Evolutionary conservation across 37 sponge, comb jelly and placozoan genomes (phyloP), one percentile per base, ranked within the genome.

Genomic region (Bolinopsis microptera): DNA sequence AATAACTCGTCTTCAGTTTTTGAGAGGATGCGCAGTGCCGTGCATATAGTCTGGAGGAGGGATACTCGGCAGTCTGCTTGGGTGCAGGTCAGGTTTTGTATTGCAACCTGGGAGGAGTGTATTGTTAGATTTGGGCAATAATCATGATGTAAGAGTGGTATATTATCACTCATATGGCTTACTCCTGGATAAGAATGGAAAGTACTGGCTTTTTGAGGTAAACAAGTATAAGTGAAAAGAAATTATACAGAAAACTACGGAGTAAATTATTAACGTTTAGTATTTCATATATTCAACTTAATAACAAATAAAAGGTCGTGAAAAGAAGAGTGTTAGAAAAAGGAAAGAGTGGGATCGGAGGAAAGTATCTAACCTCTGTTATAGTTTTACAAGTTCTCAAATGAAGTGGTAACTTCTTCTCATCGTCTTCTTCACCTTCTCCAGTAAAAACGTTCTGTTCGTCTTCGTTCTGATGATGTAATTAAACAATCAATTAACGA

Each of bases 371-470:
- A 30, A 86, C 90, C 90, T 86, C 90, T 23, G 90, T 86, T 28
- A 86, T 38, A 86, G 61, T 24, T 86, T 86, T 28, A 86, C 90
- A 86, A 0, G 90, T 41, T 40, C 90, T 39, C 30, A 86, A 0
- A 34, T 86, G 36, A 38, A 86, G 90, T 41, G 90, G 90, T 24
- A 41, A n/a, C 26, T 41, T 41, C 61, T 86, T 86, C 61, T 86
- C 90, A 28, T 86, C 90, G 8, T 86, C 90, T 27, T 28, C 25
- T 1, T 86, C 90, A 2, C 24, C 61, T 25, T 86, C 90, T 0
- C 35, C 35, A 40, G 90, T 86, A 39, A 86, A 86, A 21, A 41
- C 61, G 35, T 38, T 86, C 41, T 86, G 38, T 39, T 86, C 90
- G 8, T 34, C 61, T 5, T 40, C 37, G 35, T 77, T 77, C 80